Conservation (phyloP, 2,113 vertebrate genomes). For the Ovis canadensis region DNA sequence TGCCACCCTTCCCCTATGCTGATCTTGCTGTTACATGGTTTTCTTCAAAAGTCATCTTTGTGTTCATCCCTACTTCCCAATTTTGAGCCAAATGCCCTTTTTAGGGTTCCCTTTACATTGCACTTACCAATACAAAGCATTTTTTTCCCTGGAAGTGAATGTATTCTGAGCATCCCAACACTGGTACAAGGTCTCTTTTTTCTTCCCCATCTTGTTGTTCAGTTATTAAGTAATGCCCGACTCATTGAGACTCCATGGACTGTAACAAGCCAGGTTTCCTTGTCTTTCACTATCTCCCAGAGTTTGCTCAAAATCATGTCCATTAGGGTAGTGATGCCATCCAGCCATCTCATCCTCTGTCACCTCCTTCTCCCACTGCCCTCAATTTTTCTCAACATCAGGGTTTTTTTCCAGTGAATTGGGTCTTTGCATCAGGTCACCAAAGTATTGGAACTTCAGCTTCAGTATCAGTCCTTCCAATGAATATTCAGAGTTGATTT, state of each 20-base stretch:
- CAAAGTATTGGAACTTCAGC: not conserved
- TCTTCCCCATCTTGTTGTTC: not conserved
- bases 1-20: not conserved
- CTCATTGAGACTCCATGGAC: not conserved
- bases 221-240: not conserved
- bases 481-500: not conserved
- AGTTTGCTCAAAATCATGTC: not conserved
- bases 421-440: not conserved
- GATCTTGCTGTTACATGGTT: not conserved
- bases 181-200: not conserved
- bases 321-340: not conserved
- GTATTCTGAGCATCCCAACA: not conserved
- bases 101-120: not conserved
- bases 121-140: not conserved
- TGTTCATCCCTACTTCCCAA: not conserved
- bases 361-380: accelerated
- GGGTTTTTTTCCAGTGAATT: not conserved
- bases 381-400: not conserved
- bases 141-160: not conserved
- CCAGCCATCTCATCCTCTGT: not conserved
- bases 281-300: not conserved
- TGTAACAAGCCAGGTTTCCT: not conserved
- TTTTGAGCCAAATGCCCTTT: not conserved
- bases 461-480: not conserved
- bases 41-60: not conserved